Conservation (phyloP, 1,140 invertebrate genomes). For the Bombus superbus region DNA sequence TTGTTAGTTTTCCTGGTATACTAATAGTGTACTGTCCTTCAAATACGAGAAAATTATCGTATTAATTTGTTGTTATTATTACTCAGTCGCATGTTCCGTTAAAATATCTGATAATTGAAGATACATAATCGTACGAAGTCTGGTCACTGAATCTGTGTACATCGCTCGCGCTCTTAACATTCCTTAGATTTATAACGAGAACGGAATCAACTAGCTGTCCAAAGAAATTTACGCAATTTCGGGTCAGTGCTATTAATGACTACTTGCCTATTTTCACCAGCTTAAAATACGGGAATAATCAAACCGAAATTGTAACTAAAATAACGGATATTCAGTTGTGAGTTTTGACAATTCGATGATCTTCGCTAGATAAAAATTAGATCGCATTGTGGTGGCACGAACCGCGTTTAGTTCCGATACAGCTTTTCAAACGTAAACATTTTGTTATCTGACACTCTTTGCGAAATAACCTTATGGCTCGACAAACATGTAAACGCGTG, state of each 20-base stretch:
- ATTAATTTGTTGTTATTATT: background rate
- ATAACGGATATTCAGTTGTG: background rate
- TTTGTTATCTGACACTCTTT: constrained; percentile 28
- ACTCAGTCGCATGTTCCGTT: background rate
- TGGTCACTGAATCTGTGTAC: background rate
- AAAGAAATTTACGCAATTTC: constrained; percentile 41
- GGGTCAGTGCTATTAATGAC: constrained; percentile 20
- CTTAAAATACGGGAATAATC: background rate
- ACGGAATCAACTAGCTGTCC: background rate
- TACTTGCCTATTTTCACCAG: constrained; percentile 17
- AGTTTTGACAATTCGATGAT: background rate
- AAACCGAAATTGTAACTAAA: background rate
- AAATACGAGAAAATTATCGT: background rate
- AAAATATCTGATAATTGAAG: constrained; percentile 7
- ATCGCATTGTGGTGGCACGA: background rate
- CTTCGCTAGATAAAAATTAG: background rate
- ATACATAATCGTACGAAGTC: background rate
- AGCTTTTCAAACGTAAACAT: background rate
- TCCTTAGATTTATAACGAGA: constrained; percentile 32
- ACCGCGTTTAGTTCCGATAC: background rate
- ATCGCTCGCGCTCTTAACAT: background rate
- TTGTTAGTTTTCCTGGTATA: background rate
- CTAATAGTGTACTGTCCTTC: background rate
- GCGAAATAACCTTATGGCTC: background rate
- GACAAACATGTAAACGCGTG: background rate